phyloP scores from a whole-genome alignment of 2,888 invertebrate genomes.

The Watsonalla binaria region DNA sequence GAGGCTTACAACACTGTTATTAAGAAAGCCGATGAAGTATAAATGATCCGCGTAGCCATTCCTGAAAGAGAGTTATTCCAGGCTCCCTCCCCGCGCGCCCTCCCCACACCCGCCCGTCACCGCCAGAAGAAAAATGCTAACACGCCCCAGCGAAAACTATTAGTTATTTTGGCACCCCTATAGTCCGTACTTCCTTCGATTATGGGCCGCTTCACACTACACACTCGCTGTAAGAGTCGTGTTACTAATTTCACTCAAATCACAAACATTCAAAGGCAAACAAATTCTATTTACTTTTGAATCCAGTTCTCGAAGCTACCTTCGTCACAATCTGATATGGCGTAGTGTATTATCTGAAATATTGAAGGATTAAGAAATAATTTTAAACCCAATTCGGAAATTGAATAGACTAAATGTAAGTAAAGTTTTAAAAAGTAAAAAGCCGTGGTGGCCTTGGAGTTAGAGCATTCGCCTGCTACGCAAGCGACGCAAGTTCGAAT shows the following conservation, averaged over 20 bases:
- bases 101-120: slow-evolving; percentile 57
- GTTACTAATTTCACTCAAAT: slow-evolving; percentile 6
- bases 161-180: slow-evolving; percentile 78
- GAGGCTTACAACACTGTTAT: slow-evolving; percentile 39
- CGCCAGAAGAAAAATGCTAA: slow-evolving; percentile 79
- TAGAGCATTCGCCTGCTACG: no score
- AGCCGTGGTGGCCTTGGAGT: no score
- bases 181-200: slow-evolving; percentile 57
- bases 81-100: slow-evolving; percentile 27
- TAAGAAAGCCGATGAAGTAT: slow-evolving; percentile 73
- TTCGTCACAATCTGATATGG: no score
- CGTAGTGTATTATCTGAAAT: not conserved
- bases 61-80: slow-evolving; percentile 63
- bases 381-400: slow-evolving; percentile 27
- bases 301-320: not conserved
- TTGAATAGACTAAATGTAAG: slow-evolving; percentile 20
- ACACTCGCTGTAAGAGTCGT: slow-evolving; percentile 30
- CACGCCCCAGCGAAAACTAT: slow-evolving; percentile 78
- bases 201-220: slow-evolving; percentile 47
- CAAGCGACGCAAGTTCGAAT: no score
- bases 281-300: not conserved
- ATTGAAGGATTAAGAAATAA: not conserved
- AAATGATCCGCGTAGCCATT: slow-evolving; percentile 72
- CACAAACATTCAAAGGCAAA: not conserved
- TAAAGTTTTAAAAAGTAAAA: no score